Evolutionary conservation across 2,888 invertebrate species (phyloP).

Genomic region (Malacosoma neustria): DNA sequence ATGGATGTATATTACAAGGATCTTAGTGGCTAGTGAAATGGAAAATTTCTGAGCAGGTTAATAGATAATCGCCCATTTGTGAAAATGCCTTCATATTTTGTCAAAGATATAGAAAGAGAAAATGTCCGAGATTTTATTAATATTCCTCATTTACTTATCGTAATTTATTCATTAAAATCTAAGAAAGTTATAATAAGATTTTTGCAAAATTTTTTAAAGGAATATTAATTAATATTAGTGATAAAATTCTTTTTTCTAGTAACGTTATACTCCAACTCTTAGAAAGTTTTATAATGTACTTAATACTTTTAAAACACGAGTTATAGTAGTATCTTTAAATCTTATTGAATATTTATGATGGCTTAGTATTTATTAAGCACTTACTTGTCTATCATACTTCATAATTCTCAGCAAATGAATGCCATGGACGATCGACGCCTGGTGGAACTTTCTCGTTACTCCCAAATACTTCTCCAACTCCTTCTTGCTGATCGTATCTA

Average conservation of each 20-base stretch:
- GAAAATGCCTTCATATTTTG: slow-evolving; percentile 20
- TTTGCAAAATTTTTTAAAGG: too few relatives aligned
- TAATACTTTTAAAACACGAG: too few relatives aligned
- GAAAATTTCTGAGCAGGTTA: slow-evolving; percentile 40
- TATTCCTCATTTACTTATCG: too few relatives aligned
- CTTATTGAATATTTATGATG: too few relatives aligned
- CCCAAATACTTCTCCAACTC: slow-evolving; percentile 95
- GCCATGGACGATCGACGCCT: slow-evolving; percentile 94
- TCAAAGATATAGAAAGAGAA: slow-evolving; percentile 17
- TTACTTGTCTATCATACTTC: slow-evolving; percentile 92
- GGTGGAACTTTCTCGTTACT: slow-evolving; percentile 94
- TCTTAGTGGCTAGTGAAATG: slow-evolving; percentile 23
- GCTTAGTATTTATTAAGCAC: too few relatives aligned
- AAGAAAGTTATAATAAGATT: too few relatives aligned
- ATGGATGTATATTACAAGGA: slow-evolving; percentile 41
- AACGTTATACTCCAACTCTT: too few relatives aligned
- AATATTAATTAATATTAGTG: too few relatives aligned
- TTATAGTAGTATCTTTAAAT: too few relatives aligned
- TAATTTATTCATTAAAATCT: too few relatives aligned
- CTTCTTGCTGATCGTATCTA: slow-evolving; percentile 94
- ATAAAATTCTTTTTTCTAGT: too few relatives aligned
- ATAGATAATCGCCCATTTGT: slow-evolving; percentile 47
- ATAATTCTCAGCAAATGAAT: slow-evolving; percentile 93
- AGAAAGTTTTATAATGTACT: too few relatives aligned
- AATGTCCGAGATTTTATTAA: slow-evolving; percentile 16